Evolutionary conservation across 2,888 invertebrate genomes (phyloP), one percentile per base, ranked within the genome.

Genomic region (Platerodrilus igneus): DNA sequence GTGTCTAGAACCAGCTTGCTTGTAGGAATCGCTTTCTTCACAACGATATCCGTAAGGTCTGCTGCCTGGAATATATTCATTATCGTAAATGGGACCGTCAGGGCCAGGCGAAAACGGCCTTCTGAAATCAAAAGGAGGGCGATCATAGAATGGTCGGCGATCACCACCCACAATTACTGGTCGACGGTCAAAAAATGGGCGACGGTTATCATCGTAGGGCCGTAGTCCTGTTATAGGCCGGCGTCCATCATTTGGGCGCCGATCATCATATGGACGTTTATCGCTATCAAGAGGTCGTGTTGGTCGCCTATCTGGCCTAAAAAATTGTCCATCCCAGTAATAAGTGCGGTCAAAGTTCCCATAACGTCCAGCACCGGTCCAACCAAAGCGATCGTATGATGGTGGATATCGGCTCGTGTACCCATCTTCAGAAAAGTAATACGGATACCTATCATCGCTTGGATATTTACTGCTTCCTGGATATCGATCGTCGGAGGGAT

Each of bases 11-110:
- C 87, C 88, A 15, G 86, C 79, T 72, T 89, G 88, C 63, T 86
- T 83, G 62, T 88, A 90, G 58, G 81, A 83, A 56, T 87, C 88
- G 25, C 75, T 76, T 37, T 88, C 88, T 53, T 89, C 89, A 59
- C 90, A 90, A 47, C 86, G 75, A 1, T 79, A 77, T 37, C 66
- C 58, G 29, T 65, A 71, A 0, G 74, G 73, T 31, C 70, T 51
- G 29, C 50, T 51, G 15, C 53, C 47, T 6, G 59, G 58, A 16
- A 29, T 9, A 11, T 17, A 17, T 17, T 62, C 64, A 15, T 62
- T 67, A 11, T 68, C 72, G 29, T 68, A 66, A 30, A 67, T 66
- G 2, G 67, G 66, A 2, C 68, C 68, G 41, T 67, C 67, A 1
- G 68, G 67, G 4, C 66, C 66, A 3, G 66, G 66, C 1, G 64